Base-by-base conservation (phyloP, 1,140 invertebrate genomes). In the Macrocentrus cingulum region DNA sequence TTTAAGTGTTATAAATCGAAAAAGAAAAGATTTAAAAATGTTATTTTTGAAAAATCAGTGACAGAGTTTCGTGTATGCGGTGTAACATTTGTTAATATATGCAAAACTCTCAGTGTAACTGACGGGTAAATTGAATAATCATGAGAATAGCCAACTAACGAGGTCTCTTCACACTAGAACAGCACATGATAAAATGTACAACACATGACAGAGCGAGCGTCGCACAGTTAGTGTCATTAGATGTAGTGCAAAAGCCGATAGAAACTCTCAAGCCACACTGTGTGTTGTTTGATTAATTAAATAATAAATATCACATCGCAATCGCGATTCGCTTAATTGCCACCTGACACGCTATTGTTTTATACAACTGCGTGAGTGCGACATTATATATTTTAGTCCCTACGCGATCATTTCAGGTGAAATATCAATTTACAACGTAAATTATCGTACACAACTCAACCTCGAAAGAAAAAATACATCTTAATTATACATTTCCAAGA, bases 311-410 rank as follows among this genome's bases (percentile, higher is more conserved):
- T 68, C 60, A 54, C 59, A 56, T 68, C 46, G 60, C 62, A 64
- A 67, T 70, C 61, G 62, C 56, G 64, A 68, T 67, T 49, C 32
- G 57, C 53, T 61, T 71, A 70, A 72, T 68, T 70, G 67, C 63
- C 60, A 59, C 53, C 39, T 49, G 50, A 46, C 66, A 71, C 62
- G 65, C 67, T 46, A 72, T 61, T 69, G 62, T 70, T 69, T 64
- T 59, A 20, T 37, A 41, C 1, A 25, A 42, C 32, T 37, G 19
- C 19, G 20, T 57, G 37, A 36, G 46, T 46, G 55, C 55, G 45
- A 45, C 55, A 57, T 50, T 50, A 37, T 50, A 16, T 18, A 25
- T 18, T 56, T 9, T 8, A 23, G 11, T 15, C 18, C 11, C 13
- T 8, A n/a, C 16, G 36, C 20, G 18, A 23, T 29, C 23, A 16